phyloP scores from a whole-genome alignment of 2,888 invertebrate species.

The Troides helena region DNA sequence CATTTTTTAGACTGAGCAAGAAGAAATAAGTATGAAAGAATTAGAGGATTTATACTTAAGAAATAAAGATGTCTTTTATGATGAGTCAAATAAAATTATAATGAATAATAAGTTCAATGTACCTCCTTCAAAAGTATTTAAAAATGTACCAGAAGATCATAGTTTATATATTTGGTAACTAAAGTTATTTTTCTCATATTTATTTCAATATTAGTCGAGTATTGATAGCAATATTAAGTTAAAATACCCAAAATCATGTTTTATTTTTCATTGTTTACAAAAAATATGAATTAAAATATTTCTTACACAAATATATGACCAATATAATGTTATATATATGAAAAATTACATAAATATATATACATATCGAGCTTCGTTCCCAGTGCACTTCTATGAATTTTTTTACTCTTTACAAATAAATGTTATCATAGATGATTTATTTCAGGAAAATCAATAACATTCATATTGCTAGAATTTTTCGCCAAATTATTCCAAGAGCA shows the following conservation, averaged over 20 bases:
- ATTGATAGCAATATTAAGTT: neutral
- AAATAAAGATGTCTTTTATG: conserved; percentile 81
- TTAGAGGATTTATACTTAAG: conserved; percentile 80
- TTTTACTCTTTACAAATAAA: conserved; percentile 2
- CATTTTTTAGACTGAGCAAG: conserved; percentile 79
- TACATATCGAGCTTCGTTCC: too few species aligned
- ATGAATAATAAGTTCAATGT: conserved; percentile 57
- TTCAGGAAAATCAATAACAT: conserved; percentile 89
- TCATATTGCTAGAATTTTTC: conserved; percentile 84
- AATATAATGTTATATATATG: too few species aligned
- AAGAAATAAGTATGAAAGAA: conserved; percentile 73
- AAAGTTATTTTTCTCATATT: neutral
- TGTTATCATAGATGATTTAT: conserved; percentile 27
- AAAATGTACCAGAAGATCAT: conserved; percentile 42
- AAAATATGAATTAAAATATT: too few species aligned
- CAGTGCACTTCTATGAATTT: too few species aligned
- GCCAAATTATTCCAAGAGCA: conserved; percentile 87
- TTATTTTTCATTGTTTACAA: too few species aligned
- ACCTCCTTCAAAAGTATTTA: conserved; percentile 63
- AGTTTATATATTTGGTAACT: conserved; percentile 62
- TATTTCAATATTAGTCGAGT: neutral
- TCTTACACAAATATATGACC: too few species aligned
- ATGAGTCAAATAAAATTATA: conserved; percentile 82
- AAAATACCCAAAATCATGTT: too few species aligned
- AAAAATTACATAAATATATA: neutral